These are phyloP conservation scores for Kryphioiulus occultus DNA, from an alignment of 2,888 invertebrate species.

Conservation along the genomic window DNA sequence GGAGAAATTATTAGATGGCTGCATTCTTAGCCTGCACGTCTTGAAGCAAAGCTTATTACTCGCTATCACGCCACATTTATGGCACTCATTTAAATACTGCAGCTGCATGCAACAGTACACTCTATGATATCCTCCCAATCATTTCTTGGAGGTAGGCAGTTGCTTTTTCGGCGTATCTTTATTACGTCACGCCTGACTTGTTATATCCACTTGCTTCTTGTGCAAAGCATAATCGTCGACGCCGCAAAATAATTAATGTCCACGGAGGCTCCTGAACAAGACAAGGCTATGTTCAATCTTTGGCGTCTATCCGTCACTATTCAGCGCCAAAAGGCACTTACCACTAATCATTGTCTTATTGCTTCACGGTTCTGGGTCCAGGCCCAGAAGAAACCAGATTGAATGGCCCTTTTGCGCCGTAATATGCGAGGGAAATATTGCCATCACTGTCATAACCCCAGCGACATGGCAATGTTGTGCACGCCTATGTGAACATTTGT, in stretches of 20 bases:
- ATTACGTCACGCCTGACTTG: constrained; percentile 31
- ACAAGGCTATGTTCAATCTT: constrained; percentile 24
- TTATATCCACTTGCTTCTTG: neutral
- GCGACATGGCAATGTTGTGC: constrained; percentile 17
- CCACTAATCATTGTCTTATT: constrained; percentile 38
- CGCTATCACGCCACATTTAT: neutral
- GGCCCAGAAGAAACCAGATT: constrained; percentile 27
- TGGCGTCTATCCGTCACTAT: constrained; percentile 29
- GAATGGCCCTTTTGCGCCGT: constrained; percentile 18
- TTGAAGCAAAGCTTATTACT: neutral
- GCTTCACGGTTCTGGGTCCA: constrained; percentile 8
- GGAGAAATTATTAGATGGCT: neutral
- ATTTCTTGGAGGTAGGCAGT: neutral
- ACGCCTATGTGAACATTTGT: constrained; percentile 18
- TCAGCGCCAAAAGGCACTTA: constrained; percentile 6
- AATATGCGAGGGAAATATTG: constrained; percentile 27
- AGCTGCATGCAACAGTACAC: neutral
- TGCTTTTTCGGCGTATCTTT: neutral
- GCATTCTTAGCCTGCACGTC: neutral
- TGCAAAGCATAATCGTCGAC: constrained; percentile 22
- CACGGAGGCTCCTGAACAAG: neutral
- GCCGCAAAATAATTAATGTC: constrained; percentile 20
- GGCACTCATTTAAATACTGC: neutral
- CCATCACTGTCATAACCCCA: neutral
- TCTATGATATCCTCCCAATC: neutral